These are phyloP conservation scores for Chaenogobius annularis DNA, from an alignment of 2,113 vertebrate species.

Conservation along the genomic window DNA sequence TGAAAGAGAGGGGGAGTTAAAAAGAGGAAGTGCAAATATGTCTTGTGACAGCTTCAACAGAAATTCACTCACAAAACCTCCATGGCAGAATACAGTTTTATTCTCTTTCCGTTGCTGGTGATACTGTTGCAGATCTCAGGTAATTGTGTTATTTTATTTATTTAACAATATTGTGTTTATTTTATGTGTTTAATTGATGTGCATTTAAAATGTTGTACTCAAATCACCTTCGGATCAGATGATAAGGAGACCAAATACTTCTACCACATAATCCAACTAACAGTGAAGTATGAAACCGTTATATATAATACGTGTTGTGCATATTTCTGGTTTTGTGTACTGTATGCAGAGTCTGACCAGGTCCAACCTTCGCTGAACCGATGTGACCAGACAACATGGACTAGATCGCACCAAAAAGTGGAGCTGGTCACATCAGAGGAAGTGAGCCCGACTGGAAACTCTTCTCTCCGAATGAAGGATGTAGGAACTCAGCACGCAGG, in stretches of 20 bases:
- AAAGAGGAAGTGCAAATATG: neutral
- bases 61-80: neutral
- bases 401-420: no score
- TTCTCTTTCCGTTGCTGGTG: no score
- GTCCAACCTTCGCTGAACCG: neutral
- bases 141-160: neutral
- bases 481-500: neutral
- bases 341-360: neutral
- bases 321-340: neutral
- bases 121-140: neutral
- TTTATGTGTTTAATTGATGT: neutral
- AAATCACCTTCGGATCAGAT: no score
- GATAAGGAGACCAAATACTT: no score
- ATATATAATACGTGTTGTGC: no score
- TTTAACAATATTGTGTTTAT: neutral
- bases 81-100: neutral
- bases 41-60: neutral
- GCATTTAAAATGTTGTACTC: neutral
- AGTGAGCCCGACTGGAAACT: neutral
- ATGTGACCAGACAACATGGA: neutral
- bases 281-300: no score
- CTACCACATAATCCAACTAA: no score
- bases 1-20: no score
- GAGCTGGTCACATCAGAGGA: neutral
- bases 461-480: neutral